Percentiles rank a stretch among this genome's conserved stretches.
Conservation (phyloP, 1,140 invertebrate genomes). For the Planococcus citri region DNA sequence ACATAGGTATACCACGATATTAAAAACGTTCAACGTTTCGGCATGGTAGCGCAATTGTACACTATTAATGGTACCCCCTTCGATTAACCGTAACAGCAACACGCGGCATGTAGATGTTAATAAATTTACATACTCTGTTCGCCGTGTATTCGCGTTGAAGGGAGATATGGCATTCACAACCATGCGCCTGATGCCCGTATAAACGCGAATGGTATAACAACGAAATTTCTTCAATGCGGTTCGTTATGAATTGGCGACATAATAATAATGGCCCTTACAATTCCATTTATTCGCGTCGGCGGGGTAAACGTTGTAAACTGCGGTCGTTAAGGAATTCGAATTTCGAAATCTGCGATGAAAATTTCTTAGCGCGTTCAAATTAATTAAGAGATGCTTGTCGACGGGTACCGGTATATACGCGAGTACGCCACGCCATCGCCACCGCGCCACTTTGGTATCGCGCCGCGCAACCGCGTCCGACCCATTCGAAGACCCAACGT, state of each 20-base stretch:
- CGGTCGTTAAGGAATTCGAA: slow-evolving; percentile 1
- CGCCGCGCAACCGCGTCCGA: too few species aligned
- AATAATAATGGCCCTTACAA: slow-evolving; percentile 1
- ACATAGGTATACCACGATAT: too few species aligned
- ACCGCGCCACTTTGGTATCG: too few species aligned
- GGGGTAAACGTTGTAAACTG: neutral
- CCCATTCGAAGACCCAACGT: too few species aligned
- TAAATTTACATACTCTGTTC: neutral
- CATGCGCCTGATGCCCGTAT: too few species aligned
- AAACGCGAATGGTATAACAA: neutral
- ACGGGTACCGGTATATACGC: too few species aligned
- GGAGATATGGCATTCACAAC: neutral
- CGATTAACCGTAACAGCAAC: neutral
- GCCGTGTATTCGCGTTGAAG: neutral
- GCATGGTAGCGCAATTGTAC: too few species aligned
- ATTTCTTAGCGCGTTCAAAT: neutral
- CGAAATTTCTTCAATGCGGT: neutral
- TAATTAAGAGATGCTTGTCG: slow-evolving; percentile 5
- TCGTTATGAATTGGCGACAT: neutral
- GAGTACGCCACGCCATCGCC: neutral
- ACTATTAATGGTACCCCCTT: too few species aligned
- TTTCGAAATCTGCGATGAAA: neutral
- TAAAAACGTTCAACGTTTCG: too few species aligned
- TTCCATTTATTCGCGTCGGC: neutral
- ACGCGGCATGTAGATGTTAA: neutral